Percentiles rank a stretch among this genome's conserved stretches.
phyloP scores from a whole-genome alignment of 1,140 invertebrate species.

The Zaprionus africanus region DNA sequence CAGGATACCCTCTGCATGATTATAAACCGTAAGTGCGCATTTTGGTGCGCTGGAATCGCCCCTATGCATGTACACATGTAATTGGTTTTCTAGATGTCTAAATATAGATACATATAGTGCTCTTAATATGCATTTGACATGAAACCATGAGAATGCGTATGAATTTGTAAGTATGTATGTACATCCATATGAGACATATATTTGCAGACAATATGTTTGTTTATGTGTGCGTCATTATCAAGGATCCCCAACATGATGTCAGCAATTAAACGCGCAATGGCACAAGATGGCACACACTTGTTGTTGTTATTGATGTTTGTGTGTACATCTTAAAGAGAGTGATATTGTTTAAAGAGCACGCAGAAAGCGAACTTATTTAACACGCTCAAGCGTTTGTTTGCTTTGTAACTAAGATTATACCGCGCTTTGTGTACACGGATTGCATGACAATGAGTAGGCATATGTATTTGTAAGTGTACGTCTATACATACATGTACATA shows the following conservation, averaged over 20 bases:
- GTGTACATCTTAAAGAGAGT: not conserved
- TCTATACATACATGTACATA: not conserved
- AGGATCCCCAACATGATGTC: not conserved
- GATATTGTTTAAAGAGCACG: not conserved
- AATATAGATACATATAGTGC: not conserved
- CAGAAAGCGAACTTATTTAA: not conserved
- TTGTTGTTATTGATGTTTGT: not conserved
- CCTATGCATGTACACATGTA: not conserved
- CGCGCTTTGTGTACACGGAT: conserved; percentile 1
- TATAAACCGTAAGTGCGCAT: no score
- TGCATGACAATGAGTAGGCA: not conserved
- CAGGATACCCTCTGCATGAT: no score
- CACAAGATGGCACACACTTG: not conserved
- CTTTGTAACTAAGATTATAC: conserved; percentile 1
- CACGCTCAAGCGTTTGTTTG: not conserved
- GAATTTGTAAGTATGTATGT: not conserved
- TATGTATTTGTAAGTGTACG: not conserved
- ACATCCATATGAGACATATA: not conserved
- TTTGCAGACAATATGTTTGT: not conserved
- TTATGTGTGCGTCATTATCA: not conserved
- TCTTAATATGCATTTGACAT: conserved; percentile 23
- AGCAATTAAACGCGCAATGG: not conserved
- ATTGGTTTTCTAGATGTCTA: not conserved
- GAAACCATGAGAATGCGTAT: not conserved
- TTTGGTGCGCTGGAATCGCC: no score